phyloP scores from a whole-genome alignment of 2,113 vertebrate species.

The Erythrolamprus reginae region DNA sequence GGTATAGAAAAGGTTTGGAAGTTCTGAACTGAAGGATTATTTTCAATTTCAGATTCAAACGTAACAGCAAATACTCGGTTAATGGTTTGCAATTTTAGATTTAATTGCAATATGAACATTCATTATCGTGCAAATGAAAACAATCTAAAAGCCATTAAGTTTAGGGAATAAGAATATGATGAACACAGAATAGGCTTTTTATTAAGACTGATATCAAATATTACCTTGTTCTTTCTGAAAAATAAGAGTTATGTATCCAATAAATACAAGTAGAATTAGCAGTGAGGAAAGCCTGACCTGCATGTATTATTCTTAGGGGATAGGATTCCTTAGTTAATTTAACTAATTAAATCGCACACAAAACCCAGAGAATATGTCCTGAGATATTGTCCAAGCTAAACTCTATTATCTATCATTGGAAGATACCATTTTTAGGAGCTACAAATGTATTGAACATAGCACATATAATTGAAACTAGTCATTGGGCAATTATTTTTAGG shows the following conservation, averaged over 20 bases:
- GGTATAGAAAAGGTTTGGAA: background rate
- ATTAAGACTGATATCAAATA: background rate
- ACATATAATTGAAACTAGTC: constrained; percentile 24
- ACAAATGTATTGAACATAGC: background rate
- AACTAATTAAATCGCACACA: background rate
- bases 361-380: background rate
- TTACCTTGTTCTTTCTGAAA: background rate
- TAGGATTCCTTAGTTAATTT: constrained; percentile 6
- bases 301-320: background rate
- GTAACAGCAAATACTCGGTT: background rate
- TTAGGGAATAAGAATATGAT: background rate
- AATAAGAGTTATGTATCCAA: background rate
- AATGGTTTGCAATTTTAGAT: background rate
- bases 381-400: background rate
- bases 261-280: background rate
- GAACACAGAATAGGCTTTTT: background rate
- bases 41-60: background rate
- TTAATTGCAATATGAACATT: background rate
- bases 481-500: constrained; percentile 34
- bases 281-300: background rate
- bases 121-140: background rate
- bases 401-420: constrained; percentile 27
- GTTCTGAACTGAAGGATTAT: background rate
- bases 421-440: background rate
- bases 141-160: background rate